Evolutionary conservation across 92 coral and sea anemone species (phyloP).

Genomic region (Porites lobata): DNA sequence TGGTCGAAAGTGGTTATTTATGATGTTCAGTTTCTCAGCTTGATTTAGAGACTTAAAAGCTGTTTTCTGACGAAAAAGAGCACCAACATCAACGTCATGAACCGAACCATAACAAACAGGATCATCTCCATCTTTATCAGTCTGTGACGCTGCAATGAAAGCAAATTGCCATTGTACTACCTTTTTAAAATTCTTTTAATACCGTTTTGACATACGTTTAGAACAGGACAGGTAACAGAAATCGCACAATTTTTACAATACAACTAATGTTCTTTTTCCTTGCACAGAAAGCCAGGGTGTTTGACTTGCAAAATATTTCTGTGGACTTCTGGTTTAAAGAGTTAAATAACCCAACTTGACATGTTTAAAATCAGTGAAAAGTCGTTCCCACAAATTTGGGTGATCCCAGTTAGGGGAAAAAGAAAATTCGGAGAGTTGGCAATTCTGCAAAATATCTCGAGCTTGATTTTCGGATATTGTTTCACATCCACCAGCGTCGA

Average conservation of each 20-base stretch:
- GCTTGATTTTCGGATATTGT: slow-evolving; percentile 40
- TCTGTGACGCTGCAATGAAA: slow-evolving; percentile 42
- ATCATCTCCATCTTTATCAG: slow-evolving; percentile 28
- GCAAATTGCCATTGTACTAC: slow-evolving; percentile 40
- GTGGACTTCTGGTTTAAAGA: slow-evolving; percentile 35
- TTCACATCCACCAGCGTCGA: slow-evolving; percentile 51
- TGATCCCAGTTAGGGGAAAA: slow-evolving; percentile 51
- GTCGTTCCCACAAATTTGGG: slow-evolving; percentile 45
- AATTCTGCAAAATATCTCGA: slow-evolving; percentile 57
- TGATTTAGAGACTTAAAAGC: slow-evolving; percentile 25
- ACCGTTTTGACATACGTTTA: slow-evolving; percentile 9
- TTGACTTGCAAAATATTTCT: slow-evolving; percentile 30
- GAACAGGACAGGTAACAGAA: slow-evolving; percentile 5
- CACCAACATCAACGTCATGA: slow-evolving; percentile 49
- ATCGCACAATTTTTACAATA: slow-evolving; percentile 43
- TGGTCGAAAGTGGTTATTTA: slow-evolving; percentile 49
- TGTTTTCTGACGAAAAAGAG: slow-evolving; percentile 25
- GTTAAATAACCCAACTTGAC: slow-evolving; percentile 50
- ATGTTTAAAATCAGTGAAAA: slow-evolving; percentile 56
- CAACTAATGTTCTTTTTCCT: slow-evolving; percentile 50
- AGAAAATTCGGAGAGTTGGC: slow-evolving; percentile 41
- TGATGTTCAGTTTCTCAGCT: slow-evolving; percentile 44
- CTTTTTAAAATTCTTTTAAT: slow-evolving; percentile 28
- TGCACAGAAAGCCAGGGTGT: slow-evolving; percentile 50
- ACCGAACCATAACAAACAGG: neutral